Percentiles rank a stretch among this genome's conserved stretches.
These are phyloP conservation scores for human DNA, from an alignment of 2,113 vertebrate genomes.

Conservation along the genomic window GRCh38 chr11:99270001-99270500, in stretches of 20 bases:
- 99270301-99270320: neutral
- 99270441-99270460: neutral
- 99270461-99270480: neutral
- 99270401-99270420: neutral
- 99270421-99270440: neutral
- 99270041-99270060: neutral
- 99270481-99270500: neutral
- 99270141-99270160: neutral
- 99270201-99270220: neutral
- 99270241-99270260: neutral
- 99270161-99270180: neutral
- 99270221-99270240: neutral
- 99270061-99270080: neutral
- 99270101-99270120: neutral
- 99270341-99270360: neutral
- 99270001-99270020: neutral
- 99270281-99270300: neutral
- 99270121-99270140: neutral
- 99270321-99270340: neutral
- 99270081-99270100: neutral
- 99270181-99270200: neutral
- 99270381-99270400: neutral
- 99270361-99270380: neutral
- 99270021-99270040: neutral
- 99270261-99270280: neutral